Conservation (phyloP, 2,797 vertebrate genomes). For the Melopsittacus undulatus region DNA sequence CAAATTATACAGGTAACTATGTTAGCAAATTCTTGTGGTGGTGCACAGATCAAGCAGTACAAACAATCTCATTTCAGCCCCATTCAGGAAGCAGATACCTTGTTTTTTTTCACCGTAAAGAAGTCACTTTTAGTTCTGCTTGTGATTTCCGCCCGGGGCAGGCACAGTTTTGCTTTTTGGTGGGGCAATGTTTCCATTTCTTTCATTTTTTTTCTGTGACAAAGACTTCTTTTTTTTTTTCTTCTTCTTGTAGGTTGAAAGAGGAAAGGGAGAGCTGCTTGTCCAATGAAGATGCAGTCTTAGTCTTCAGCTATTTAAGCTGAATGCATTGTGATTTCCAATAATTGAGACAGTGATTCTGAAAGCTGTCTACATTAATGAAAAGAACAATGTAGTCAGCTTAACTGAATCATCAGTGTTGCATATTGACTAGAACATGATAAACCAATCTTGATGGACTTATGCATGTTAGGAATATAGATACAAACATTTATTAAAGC, state of each 20-base stretch:
- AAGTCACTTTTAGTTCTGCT: neutral
- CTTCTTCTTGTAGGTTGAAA: constrained; percentile 75
- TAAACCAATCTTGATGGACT: constrained; percentile 81
- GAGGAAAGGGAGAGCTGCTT: constrained; percentile 77
- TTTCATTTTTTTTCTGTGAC: constrained; percentile 36
- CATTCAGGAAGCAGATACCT: neutral
- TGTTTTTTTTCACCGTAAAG: neutral
- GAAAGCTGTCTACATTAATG: constrained; percentile 99
- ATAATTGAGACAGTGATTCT: constrained; percentile 99
- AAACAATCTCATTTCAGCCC: neutral
- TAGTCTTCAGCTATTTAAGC: constrained; percentile 91
- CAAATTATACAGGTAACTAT: neutral
- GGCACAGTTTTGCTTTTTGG: neutral
- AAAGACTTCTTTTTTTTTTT: neutral
- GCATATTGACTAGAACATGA: constrained; percentile 74
- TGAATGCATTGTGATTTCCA: constrained; percentile 99
- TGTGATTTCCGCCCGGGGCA: neutral
- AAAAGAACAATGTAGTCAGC: constrained; percentile 99
- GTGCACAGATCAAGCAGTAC: neutral
- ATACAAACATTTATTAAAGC: constrained; percentile 72
- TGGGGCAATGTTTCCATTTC: neutral
- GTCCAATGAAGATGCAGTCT: constrained; percentile 85
- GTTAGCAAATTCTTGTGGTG: neutral
- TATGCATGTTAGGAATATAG: constrained; percentile 84
- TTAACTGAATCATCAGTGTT: constrained; percentile 96